Percentiles rank a stretch among this genome's conserved stretches.
Evolutionary conservation across 2,797 vertebrate species (phyloP).

Genomic region (Peromyscus eremicus): DNA sequence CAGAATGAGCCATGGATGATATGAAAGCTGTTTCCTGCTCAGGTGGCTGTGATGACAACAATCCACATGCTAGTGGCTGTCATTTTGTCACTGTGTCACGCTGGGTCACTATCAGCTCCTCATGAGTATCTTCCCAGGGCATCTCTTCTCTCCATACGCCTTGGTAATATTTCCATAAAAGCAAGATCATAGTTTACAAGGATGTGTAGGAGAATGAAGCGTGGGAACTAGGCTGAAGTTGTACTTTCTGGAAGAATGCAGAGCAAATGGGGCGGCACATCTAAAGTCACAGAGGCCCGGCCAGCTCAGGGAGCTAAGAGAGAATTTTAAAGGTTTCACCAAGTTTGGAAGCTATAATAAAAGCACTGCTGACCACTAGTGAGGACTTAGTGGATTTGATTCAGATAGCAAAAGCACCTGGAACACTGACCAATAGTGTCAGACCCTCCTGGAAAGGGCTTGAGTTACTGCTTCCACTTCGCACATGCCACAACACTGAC

Average conservation of each 20-base stretch:
- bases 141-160: constrained; percentile 24
- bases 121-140: background rate
- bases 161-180: constrained; percentile 66
- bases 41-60: constrained; percentile 32
- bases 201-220: background rate
- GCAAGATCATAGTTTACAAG: constrained; percentile 40
- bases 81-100: constrained; percentile 43
- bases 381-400: background rate
- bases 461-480: background rate
- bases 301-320: background rate
- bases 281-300: background rate
- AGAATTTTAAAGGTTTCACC: background rate
- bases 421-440: background rate
- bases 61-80: constrained; percentile 30
- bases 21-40: background rate
- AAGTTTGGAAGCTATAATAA: background rate
- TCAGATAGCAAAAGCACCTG: background rate
- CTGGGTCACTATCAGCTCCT: background rate
- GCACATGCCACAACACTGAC: background rate
- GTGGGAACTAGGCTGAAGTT: background rate
- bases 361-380: background rate
- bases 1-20: constrained; percentile 8
- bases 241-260: background rate
- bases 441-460: background rate
- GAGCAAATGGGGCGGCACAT: background rate